These are phyloP conservation scores for Epizoanthus fatuus DNA, from an alignment of 92 coral and sea anemone genomes.

Conservation along the genomic window DNA sequence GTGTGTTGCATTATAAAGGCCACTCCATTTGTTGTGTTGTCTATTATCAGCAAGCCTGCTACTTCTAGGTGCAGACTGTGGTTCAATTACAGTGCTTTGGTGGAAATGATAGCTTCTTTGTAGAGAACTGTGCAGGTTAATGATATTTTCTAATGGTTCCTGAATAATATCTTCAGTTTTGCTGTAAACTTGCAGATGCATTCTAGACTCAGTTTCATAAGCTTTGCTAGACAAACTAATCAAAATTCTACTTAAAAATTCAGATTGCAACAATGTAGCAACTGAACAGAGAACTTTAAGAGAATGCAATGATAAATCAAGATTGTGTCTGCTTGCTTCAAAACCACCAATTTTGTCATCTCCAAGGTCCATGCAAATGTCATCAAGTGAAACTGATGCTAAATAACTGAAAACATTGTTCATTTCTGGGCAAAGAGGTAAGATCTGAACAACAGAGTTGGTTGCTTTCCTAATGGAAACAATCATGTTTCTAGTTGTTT, in stretches of 20 bases:
- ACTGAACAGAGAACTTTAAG: constrained; percentile 66
- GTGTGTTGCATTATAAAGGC: constrained; percentile 74
- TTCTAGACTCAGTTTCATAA: constrained; percentile 7
- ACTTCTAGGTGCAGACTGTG: constrained; percentile 20
- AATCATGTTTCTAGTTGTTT: constrained; percentile 56
- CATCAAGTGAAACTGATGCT: constrained; percentile 54
- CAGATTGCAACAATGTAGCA: constrained; percentile 78
- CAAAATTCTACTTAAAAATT: constrained; percentile 78
- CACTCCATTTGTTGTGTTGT: constrained; percentile 48
- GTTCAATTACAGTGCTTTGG: constrained; percentile 56
- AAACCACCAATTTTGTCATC: neutral
- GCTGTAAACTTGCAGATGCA: constrained; percentile 29
- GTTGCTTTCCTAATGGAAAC: constrained; percentile 47
- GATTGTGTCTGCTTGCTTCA: neutral
- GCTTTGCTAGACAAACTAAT: constrained; percentile 68
- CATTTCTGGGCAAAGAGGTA: constrained; percentile 70
- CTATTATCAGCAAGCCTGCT: neutral
- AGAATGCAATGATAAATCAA: constrained; percentile 64
- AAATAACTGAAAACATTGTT: constrained; percentile 67
- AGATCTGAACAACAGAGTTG: constrained; percentile 24
- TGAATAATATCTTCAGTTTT: constrained; percentile 53
- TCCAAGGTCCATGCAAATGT: constrained; percentile 9
- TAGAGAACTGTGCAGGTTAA: constrained; percentile 51
- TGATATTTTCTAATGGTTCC: constrained; percentile 44
- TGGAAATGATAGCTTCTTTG: constrained; percentile 77